Base-by-base conservation (phyloP, 2,888 invertebrate genomes). In the Pinctada fucata region DNA sequence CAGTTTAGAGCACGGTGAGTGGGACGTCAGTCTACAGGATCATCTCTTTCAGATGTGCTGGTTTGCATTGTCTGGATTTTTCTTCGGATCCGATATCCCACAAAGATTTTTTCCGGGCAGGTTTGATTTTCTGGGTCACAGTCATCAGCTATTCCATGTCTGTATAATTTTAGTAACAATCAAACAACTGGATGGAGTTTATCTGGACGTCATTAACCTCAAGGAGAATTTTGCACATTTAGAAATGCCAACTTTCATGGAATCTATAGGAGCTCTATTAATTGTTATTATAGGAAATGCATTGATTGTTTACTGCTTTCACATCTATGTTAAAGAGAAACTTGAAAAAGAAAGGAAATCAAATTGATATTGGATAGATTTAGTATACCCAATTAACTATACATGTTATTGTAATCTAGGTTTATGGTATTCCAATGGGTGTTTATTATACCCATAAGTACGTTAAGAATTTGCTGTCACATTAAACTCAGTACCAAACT, bases 111-210 rank as follows among this genome's bases (percentile, higher is more conserved):
- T 86, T 67, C 91, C 91, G 2, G 92, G 92, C 50, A 84, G 82
- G 71, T 92, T 88, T 85, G 92, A 92, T 73, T 88, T 91, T 78
- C 81, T 92, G 10, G 89, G 90, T 48, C 91, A 92, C 83, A 91
- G 92, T 76, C 92, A 92, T 79, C 92, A 92, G 83, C 83, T 91
- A 66, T 92, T 92, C 81, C 92, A 92, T 81, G 84, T 92, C 45
- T 91, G 88, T 80, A 92, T 92, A 73, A 87, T 89, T 80, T 86
- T 91, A 83, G 90, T 89, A 52, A 90, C 91, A 2, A 84, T 88
- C 50, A 87, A 87, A 58, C 91, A 92, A 82, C 83, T 91, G 73
- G 91, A 92, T 81, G 91, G 87, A 2, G 88, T 91, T 68, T 87
- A 89, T 72, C 70, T 87, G n/a, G 92, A 92, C 80, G 89, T 91